Conservation (phyloP, 92 coral and sea anemone species). For the Phenganax subtilis region DNA sequence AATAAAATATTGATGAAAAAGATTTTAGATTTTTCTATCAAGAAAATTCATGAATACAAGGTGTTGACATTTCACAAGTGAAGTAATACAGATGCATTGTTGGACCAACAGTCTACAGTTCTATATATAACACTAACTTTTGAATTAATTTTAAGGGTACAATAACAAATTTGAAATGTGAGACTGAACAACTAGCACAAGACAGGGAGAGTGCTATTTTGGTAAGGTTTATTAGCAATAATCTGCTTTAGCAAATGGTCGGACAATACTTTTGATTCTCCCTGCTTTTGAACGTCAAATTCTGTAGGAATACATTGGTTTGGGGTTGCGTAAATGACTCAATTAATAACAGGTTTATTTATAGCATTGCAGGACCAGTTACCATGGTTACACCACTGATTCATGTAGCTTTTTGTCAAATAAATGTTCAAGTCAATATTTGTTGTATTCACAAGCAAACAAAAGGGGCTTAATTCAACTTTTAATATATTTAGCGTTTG, state of each 20-base stretch:
- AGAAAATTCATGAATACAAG: constrained; percentile 64
- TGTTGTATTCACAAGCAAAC: background rate
- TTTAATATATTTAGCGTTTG: constrained; percentile 50
- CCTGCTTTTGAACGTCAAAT: too few species aligned
- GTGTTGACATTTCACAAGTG: constrained; percentile 24
- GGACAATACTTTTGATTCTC: too few species aligned
- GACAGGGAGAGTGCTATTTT: constrained; percentile 63
- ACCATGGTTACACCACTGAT: too few species aligned
- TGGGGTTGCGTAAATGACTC: background rate
- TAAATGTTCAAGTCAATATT: background rate
- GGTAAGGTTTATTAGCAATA: constrained; percentile 30
- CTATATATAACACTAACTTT: background rate
- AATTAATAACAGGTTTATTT: background rate
- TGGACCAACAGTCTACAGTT: background rate
- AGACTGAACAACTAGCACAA: constrained; percentile 63
- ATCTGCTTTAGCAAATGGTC: background rate
- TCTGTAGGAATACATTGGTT: too few species aligned
- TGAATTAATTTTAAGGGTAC: constrained; percentile 36
- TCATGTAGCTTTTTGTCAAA: background rate
- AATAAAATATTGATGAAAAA: constrained; percentile 39
- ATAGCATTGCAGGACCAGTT: background rate
- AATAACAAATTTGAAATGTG: constrained; percentile 53
- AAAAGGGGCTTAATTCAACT: background rate
- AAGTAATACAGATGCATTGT: background rate
- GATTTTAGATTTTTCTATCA: constrained; percentile 64